phyloP scores from a whole-genome alignment of 2,888 invertebrate genomes.

The Silvanus unidentatus region DNA sequence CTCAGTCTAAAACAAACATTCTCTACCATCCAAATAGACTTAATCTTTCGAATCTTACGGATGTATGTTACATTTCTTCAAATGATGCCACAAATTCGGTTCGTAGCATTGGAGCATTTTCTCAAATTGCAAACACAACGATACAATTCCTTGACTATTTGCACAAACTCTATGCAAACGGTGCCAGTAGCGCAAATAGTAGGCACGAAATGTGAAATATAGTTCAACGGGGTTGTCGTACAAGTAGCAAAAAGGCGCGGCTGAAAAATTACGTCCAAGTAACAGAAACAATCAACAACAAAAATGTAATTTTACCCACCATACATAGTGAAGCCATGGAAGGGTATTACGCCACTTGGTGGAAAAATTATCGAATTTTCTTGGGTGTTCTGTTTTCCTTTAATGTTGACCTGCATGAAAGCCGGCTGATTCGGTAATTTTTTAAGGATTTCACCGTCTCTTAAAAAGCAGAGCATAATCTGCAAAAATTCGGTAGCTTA shows the following conservation, averaged over 20 bases:
- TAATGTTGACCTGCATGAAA: conserved; percentile 68
- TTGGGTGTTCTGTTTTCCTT: conserved; percentile 61
- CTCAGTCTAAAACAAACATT: conserved; percentile 66
- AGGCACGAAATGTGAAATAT: conserved; percentile 85
- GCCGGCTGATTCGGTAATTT: conserved; percentile 59
- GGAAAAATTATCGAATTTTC: conserved; percentile 77
- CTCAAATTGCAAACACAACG: conserved; percentile 84
- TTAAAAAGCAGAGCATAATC: conserved; percentile 85
- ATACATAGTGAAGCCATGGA: conserved; percentile 97
- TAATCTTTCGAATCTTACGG: conserved; percentile 80
- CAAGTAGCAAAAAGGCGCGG: conserved; percentile 90
- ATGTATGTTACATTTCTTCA: conserved; percentile 79
- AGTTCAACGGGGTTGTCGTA: conserved; percentile 82
- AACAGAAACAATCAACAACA: neutral
- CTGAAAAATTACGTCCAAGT: no score
- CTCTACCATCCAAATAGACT: no score
- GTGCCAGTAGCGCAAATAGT: conserved; percentile 89
- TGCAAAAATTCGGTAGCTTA: conserved; percentile 26
- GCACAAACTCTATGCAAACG: conserved; percentile 87
- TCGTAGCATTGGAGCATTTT: conserved; percentile 84
- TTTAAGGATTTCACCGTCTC: conserved; percentile 75
- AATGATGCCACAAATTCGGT: conserved; percentile 86
- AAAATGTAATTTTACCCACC: conserved; percentile 55
- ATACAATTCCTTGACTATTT: conserved; percentile 88
- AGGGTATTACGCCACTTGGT: conserved; percentile 91